Conservation (phyloP, 2,113 vertebrate genomes). For the Ceyx melanurus region DNA sequence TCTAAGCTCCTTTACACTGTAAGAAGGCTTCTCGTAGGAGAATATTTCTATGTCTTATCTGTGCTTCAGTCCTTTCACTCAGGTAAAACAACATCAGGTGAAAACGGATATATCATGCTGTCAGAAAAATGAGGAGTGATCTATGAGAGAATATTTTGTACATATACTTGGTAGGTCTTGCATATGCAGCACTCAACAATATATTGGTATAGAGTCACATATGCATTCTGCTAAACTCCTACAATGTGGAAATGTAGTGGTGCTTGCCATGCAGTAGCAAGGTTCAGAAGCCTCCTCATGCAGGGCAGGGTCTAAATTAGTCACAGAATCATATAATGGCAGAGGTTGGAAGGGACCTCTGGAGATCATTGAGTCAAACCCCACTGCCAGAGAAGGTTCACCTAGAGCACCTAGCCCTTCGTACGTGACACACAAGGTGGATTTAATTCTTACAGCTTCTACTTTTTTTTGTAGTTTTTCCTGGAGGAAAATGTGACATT, state of each 20-base stretch:
- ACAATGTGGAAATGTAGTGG: neutral
- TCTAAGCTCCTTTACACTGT: neutral
- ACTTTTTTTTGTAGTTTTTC: neutral
- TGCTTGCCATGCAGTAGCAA: neutral
- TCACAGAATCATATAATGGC: no score
- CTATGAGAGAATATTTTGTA: neutral
- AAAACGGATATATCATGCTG: neutral
- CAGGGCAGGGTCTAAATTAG: neutral
- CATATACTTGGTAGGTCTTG: neutral
- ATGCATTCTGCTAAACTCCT: neutral
- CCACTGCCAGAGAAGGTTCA: no score
- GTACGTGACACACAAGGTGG: neutral
- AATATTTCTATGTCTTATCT: neutral
- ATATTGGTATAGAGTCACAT: neutral
- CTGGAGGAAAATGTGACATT: neutral
- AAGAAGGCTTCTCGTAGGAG: fast-evolving
- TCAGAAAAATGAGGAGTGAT: neutral
- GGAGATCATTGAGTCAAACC: no score
- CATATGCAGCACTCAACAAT: no score
- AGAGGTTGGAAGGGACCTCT: no score
- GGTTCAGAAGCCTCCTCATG: neutral
- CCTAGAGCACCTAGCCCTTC: neutral
- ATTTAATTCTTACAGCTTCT: neutral
- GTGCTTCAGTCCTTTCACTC: neutral
- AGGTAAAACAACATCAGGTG: neutral